A percentile compares a stretch with the other conserved stretches of the same genome.
Evolutionary conservation across 2,113 vertebrate genomes (phyloP).

Genomic region (Trematomus loennbergii): DNA sequence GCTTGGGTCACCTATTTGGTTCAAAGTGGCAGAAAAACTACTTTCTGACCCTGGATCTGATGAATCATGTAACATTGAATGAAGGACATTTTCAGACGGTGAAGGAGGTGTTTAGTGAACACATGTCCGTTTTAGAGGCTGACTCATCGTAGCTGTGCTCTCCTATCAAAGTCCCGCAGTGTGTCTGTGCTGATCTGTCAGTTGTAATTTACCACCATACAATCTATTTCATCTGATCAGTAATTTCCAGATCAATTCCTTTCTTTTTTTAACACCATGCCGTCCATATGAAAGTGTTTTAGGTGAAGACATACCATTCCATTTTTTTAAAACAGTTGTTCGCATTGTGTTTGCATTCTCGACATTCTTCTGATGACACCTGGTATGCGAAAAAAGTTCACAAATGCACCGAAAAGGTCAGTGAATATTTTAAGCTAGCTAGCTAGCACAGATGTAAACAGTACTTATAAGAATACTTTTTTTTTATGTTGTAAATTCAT

Average conservation of each 20-base stretch:
- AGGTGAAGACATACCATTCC: too few relatives aligned
- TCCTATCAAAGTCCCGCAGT: not conserved
- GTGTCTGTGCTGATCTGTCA: not conserved
- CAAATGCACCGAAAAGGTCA: not conserved
- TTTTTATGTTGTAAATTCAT: not conserved
- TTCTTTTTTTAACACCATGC: not conserved
- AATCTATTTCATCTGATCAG: not conserved
- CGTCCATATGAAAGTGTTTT: not conserved
- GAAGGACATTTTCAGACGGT: not conserved
- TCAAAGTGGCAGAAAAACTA: not conserved
- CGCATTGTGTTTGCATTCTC: too few relatives aligned
- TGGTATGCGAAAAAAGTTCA: too few relatives aligned
- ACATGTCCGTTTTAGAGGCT: not conserved
- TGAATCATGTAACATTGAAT: slow-evolving; percentile 2
- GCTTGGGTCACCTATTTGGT: not conserved
- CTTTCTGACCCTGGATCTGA: slow-evolving; percentile 1
- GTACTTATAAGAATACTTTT: too few relatives aligned
- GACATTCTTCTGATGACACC: not conserved
- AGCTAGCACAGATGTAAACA: too few relatives aligned
- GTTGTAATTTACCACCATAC: not conserved
- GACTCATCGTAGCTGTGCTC: slow-evolving; percentile 6
- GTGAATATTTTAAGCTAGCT: too few relatives aligned
- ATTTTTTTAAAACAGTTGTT: too few relatives aligned
- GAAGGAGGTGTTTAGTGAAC: too few relatives aligned
- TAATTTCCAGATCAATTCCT: not conserved